Base-by-base conservation (phyloP, 2,888 invertebrate species). In the Callosobruchus maculatus region DNA sequence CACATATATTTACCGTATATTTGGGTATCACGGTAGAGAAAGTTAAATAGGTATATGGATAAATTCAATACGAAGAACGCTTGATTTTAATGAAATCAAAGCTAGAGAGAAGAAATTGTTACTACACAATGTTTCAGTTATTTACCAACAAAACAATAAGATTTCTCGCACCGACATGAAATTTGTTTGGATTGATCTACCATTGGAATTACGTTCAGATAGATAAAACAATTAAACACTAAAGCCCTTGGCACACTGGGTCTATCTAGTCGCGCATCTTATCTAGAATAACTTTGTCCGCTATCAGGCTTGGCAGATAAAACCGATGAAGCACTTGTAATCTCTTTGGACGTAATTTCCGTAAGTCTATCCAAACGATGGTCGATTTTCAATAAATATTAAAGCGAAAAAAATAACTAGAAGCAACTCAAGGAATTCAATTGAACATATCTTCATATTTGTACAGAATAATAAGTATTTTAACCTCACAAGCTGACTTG, bases 1-100 rank as follows among this genome's bases (percentile, higher is more conserved):
- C 82, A 81, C 81, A 81, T 81, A 80, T 81, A 81, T 81, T 80
- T 81, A 80, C 79, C 77, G 22, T 73, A 72, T 13, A 49, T 49
- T 49, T 49, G 49, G 49, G 49, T 30, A 30, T 30, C 30, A 30
- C 30, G 30, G 30, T 30, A 9, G 18, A 49, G 49, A 1, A 49
- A 1, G 13, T 49, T 5, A 18, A 49, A 26, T 26, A n/a, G 3
- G 30, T 5, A 49, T 49, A 49, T 49, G 49, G 49, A 18, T 49
- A 18, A 18, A 13, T 49, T 49, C 3, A 49, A 49, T 49, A 49
- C 7, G 18, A 49, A 0, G 1, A 18, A 49, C 9, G 18, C 13
- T 49, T 18, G 13, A 49, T 3, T 13, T 49, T 49, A 13, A 26
- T 49, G 13, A 49, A 7, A 13, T 49, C 3, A 49, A 18, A 49